These are phyloP conservation scores for Serrognathus titanus DNA, from an alignment of 2,888 invertebrate species.

Conservation along the genomic window DNA sequence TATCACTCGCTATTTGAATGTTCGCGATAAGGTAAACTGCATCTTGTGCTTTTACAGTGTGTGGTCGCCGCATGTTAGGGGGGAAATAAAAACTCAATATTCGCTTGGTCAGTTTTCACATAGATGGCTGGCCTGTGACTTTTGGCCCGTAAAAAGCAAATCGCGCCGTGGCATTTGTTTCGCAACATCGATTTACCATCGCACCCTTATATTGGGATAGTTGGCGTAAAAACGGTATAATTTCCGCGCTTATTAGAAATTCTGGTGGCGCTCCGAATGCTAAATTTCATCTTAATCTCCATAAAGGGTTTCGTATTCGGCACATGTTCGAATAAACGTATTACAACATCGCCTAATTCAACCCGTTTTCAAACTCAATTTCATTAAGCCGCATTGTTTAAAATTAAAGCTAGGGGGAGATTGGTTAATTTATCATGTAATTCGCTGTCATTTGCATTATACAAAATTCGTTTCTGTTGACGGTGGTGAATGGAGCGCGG, in stretches of 20 bases:
- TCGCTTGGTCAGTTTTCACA: constrained; percentile 44
- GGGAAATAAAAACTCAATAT: constrained; percentile 31
- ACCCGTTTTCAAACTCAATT: constrained; percentile 51
- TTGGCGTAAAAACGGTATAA: constrained; percentile 5
- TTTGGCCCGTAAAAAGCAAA: constrained; percentile 28
- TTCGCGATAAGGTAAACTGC: neutral
- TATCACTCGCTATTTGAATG: neutral
- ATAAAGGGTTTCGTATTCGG: constrained; percentile 30
- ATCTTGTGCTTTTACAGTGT: neutral
- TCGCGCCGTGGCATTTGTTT: constrained; percentile 22
- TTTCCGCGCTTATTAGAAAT: constrained; percentile 16
- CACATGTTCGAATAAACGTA: constrained; percentile 36
- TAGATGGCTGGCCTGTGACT: constrained; percentile 46
- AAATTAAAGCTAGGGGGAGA: constrained; percentile 47
- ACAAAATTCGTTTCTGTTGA: constrained; percentile 14
- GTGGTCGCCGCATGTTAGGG: constrained; percentile 30
- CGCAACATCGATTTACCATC: constrained; percentile 31
- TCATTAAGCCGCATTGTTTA: constrained; percentile 51
- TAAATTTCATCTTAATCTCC: constrained; percentile 34
- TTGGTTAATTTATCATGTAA: constrained; percentile 48
- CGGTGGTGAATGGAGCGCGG: neutral
- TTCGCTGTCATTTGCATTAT: constrained; percentile 22
- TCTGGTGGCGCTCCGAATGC: constrained; percentile 21
- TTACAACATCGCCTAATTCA: constrained; percentile 43
- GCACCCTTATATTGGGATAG: constrained; percentile 24